Base-by-base conservation (phyloP, 2,888 invertebrate species). In the Chironomus tentans region DNA sequence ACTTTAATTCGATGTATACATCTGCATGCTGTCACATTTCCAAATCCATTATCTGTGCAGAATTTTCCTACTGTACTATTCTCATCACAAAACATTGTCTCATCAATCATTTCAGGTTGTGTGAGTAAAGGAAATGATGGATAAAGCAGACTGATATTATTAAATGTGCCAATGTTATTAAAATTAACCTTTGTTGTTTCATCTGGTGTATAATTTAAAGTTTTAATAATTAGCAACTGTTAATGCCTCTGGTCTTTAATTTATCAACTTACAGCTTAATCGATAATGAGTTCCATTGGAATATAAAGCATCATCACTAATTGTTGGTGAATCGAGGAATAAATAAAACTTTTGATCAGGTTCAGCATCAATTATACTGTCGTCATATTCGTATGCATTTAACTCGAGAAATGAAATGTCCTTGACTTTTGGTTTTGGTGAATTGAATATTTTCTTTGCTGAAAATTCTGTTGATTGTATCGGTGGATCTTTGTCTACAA, bases 101-200 rank as follows among this genome's bases (percentile, higher is more conserved):
- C 81, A 77, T 81, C 80, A 76, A 83, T 80, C 77, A 80, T 78
- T 47, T 78, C 78, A 7, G 79, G 79, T 81, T 94, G 94, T 2
- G 92, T 92, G 77, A 94, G 85, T 62, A 93, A 85, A 0, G 94
- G 93, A 0, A 91, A 91, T 1, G 91, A 87, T 0, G 94, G 94
- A 80, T 90, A 91, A 47, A 88, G 88, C 82, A 93, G 90, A 6
- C 92, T 90, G 21, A 91, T 87, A 74, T 92, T 91, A 82, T 93
- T 92, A 18, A 87, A 87, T 78, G 87, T 88, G 68, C 86, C 88
- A 10, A 81, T 79, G n/a, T 81, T 76, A 0, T 79, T 80, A 13
- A 78, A 5, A 76, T 81, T 80, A 0, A 62, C 69, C n/a, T 76
- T 69, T 0, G 79, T 70, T 77, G 81, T 72, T 61, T 61, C 61